Conservation (phyloP, 2,113 vertebrate species). For the Myotis davidii region DNA sequence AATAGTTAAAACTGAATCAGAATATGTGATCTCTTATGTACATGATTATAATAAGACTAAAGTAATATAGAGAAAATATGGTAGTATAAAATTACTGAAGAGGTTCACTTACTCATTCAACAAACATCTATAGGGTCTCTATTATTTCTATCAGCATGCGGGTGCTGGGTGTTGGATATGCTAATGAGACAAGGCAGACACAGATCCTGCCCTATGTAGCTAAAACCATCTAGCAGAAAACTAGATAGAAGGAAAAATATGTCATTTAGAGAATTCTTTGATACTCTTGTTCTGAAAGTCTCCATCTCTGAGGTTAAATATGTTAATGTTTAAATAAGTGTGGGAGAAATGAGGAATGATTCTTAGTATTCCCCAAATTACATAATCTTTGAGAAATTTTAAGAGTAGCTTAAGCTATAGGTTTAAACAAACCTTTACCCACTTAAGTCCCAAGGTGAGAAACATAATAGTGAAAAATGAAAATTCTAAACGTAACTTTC, state of each 20-base stretch:
- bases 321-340: not conserved
- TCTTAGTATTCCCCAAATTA: not conserved
- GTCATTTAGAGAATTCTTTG: slow-evolving; percentile 10
- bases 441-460: slow-evolving; percentile 34
- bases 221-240: not conserved
- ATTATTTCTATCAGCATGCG: not conserved
- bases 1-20: not conserved
- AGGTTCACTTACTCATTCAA: slow-evolving; percentile 2
- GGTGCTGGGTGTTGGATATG: not conserved
- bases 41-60: not conserved
- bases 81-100: not conserved
- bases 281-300: not conserved
- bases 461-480: not conserved
- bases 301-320: not conserved
- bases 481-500: not conserved
- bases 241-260: not conserved
- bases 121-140: not conserved
- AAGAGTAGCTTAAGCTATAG: not conserved
- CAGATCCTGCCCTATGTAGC: not conserved
- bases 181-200: not conserved
- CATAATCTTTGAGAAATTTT: slow-evolving; percentile 19
- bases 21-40: not conserved
- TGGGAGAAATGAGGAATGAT: slow-evolving; percentile 11
- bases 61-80: not conserved
- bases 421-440: not conserved